Base-by-base conservation (phyloP, 2,797 vertebrate genomes). In the Avahi laniger region DNA sequence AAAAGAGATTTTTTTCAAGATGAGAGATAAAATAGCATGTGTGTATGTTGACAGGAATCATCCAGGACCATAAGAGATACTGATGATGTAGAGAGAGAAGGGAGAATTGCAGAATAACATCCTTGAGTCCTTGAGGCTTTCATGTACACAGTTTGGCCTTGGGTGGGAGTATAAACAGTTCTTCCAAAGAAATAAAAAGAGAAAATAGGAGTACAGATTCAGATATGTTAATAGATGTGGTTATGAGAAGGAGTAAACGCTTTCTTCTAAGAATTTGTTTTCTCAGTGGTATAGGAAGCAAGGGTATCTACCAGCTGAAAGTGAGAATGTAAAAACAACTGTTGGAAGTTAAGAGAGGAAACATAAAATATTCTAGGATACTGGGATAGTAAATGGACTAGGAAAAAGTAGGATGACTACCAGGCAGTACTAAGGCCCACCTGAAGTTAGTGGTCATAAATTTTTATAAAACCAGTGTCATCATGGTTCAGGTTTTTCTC, bases 281-380 rank as follows among this genome's bases (percentile, higher is more conserved):
- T 81, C 38, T 93, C 79, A 88, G 15, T 65, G 8, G 5, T 50
- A 4, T 20, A 50, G 0, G 18, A 91, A 57, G 14, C 38, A 88
- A 70, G 12, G 38, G 5, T 35, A 82, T 63, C 28, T 46, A 89
- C 20, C 54, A 86, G 4, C 7, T 88, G 20, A 92, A 20, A 73
- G 7, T 79, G 20, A 88, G 43, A 94, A 75, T 72, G 5, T 24
- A 59, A 85, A 96, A 84, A 22, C 28, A 82, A 89, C 9, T 38
- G 5, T 38, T 67, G 67, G 15, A 90, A 63, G 43, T 28, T 80
- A 67, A 76, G 4, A 80, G 12, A 89, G 52, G 65, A 89, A 81
- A 30, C 24, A 85, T 70, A 79, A 89, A 94, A 90, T 22, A 86
- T 89, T 94, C 61, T 82, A 78, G 41, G 48, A 82, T 72, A 82